A percentile compares a stretch with the other conserved stretches of the same genome.
phyloP scores from a whole-genome alignment of 1,140 invertebrate species.

The Pseudomyrmex cubaensis region DNA sequence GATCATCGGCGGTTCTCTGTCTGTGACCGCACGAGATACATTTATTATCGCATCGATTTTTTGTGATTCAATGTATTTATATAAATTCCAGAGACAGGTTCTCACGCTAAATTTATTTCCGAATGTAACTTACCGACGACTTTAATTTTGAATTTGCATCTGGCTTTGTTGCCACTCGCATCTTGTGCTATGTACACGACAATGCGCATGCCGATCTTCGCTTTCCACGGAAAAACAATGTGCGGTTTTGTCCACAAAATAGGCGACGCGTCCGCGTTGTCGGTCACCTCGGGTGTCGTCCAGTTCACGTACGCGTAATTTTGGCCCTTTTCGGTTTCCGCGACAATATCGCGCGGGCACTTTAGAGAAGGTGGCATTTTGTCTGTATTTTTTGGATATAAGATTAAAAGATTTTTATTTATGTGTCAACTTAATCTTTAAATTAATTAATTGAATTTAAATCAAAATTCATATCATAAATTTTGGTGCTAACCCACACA shows the following conservation, averaged over 20 bases:
- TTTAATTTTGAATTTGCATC: constrained; percentile 85
- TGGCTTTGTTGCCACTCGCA: constrained; percentile 85
- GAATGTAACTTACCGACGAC: constrained; percentile 82
- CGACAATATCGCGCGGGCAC: constrained; percentile 85
- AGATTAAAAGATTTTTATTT: no score
- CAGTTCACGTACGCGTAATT: constrained; percentile 86
- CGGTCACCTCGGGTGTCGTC: constrained; percentile 83
- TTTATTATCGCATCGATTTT: neutral
- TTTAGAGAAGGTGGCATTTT: constrained; percentile 84
- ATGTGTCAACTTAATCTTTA: neutral
- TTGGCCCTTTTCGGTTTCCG: constrained; percentile 82
- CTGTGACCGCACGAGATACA: constrained; percentile 78
- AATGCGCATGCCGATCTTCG: constrained; percentile 83
- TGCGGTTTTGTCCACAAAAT: constrained; percentile 77
- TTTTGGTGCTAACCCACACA: constrained; percentile 84
- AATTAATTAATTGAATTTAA: neutral
- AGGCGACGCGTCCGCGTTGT: constrained; percentile 69
- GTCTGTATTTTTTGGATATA: constrained; percentile 78
- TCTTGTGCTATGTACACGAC: constrained; percentile 86
- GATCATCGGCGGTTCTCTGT: constrained; percentile 87
- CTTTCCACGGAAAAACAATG: constrained; percentile 78
- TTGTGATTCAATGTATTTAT: neutral
- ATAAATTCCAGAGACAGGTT: neutral
- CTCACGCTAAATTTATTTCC: neutral
- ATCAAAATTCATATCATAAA: neutral